Percentiles rank a stretch among this genome's conserved stretches.
Conservation (phyloP, 2,888 invertebrate genomes). For the Plebejus melissa region DNA sequence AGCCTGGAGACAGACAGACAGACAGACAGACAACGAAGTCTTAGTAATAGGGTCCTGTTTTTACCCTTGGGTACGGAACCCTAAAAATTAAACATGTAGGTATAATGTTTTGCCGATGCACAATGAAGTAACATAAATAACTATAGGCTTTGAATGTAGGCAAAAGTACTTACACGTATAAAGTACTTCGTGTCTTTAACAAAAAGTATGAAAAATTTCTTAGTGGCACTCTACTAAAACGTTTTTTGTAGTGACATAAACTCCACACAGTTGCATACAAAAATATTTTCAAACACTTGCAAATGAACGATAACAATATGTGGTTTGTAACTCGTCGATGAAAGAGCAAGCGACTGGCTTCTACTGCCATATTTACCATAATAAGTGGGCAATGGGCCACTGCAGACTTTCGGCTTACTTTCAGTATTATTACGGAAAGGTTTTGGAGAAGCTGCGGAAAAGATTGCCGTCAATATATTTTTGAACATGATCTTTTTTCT, state of each 20-base stretch:
- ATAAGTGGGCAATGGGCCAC: constrained; percentile 16
- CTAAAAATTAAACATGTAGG: neutral
- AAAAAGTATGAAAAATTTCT: neutral
- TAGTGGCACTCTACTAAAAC: neutral
- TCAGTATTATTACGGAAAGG: constrained; percentile 25
- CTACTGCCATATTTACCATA: constrained; percentile 22
- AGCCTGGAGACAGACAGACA: no score
- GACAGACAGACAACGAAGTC: no score
- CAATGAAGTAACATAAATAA: neutral
- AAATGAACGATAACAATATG: neutral
- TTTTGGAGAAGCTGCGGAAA: constrained; percentile 24
- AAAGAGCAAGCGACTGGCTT: constrained; percentile 8
- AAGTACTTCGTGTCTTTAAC: neutral
- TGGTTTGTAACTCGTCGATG: neutral
- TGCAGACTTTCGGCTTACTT: constrained; percentile 23
- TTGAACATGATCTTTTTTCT: neutral
- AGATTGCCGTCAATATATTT: neutral
- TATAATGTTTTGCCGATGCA: neutral
- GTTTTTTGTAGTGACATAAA: constrained; percentile 15
- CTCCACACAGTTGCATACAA: constrained; percentile 12
- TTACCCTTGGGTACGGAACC: no score
- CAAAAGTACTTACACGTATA: neutral
- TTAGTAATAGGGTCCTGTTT: no score
- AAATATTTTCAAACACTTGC: constrained; percentile 3
- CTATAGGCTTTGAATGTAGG: neutral